These are phyloP conservation scores for Drosophila kanapiae DNA, from an alignment of 1,140 invertebrate species.

Conservation along the genomic window DNA sequence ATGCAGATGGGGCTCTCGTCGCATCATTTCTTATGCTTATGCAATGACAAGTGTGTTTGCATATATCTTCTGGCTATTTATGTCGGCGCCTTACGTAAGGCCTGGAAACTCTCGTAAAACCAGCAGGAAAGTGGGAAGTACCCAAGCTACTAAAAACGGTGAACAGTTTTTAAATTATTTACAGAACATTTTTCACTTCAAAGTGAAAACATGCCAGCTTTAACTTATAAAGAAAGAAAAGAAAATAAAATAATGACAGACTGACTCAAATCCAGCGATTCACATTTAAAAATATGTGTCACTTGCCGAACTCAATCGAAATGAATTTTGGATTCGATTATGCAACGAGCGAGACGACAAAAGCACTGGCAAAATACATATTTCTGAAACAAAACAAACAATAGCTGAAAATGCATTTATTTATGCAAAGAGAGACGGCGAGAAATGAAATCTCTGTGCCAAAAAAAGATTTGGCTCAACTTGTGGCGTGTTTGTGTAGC, in stretches of 20 bases:
- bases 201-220: too few relatives aligned
- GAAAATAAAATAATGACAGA: background rate
- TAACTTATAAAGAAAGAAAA: background rate
- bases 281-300: conserved; percentile 40
- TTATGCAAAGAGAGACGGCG: conserved; percentile 63
- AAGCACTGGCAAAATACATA: conserved; percentile 57
- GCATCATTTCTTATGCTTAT: conserved; percentile 56
- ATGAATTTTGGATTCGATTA: conserved; percentile 65
- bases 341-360: conserved; percentile 23
- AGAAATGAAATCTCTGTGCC: conserved; percentile 48
- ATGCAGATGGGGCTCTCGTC: conserved; percentile 26
- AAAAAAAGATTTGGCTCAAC: conserved; percentile 42
- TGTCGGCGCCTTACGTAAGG: conserved; percentile 19
- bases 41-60: conserved; percentile 36
- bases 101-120: background rate
- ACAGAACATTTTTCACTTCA: background rate
- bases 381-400: conserved; percentile 50
- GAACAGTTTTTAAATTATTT: background rate
- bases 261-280: background rate
- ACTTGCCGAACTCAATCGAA: conserved; percentile 57
- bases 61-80: conserved; percentile 46
- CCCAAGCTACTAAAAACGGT: background rate
- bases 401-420: conserved; percentile 71
- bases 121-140: background rate
- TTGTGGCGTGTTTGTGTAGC: conserved; percentile 61